phyloP scores from a whole-genome alignment of 1,140 invertebrate species.

The Aphaenogaster rudis region DNA sequence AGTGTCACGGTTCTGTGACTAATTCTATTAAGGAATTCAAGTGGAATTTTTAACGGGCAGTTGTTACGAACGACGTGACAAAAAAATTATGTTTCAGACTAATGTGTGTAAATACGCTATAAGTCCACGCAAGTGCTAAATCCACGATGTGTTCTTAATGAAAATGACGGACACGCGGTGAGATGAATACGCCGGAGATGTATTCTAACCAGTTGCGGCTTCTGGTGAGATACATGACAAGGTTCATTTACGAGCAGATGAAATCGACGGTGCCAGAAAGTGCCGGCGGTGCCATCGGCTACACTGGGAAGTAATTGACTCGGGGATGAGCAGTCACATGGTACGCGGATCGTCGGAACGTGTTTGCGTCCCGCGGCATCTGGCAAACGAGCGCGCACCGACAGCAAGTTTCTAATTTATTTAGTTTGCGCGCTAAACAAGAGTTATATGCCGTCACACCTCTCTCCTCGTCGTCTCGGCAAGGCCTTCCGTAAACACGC shows the following conservation, averaged over 20 bases:
- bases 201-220: neutral
- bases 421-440: constrained; percentile 56
- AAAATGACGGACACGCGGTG: neutral
- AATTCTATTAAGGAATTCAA: neutral
- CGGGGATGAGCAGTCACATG: constrained; percentile 60
- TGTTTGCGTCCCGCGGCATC: constrained; percentile 62
- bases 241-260: constrained; percentile 65
- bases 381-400: constrained; percentile 49
- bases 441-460: constrained; percentile 37
- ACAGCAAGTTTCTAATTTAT: constrained; percentile 73
- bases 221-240: constrained; percentile 20
- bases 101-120: neutral
- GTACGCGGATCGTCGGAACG: constrained; percentile 36
- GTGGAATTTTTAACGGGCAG: neutral
- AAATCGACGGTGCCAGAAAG: constrained; percentile 40
- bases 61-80: neutral
- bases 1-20: neutral
- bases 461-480: neutral
- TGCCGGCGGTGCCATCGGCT: constrained; percentile 40
- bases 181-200: constrained; percentile 13
- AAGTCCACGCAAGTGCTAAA: neutral
- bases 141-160: neutral
- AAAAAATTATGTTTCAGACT: neutral
- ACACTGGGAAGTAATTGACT: constrained; percentile 63
- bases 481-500: constrained; percentile 12